Evolutionary conservation across 1,140 invertebrate genomes (phyloP).

Genomic region (Harpegnathos saltator): DNA sequence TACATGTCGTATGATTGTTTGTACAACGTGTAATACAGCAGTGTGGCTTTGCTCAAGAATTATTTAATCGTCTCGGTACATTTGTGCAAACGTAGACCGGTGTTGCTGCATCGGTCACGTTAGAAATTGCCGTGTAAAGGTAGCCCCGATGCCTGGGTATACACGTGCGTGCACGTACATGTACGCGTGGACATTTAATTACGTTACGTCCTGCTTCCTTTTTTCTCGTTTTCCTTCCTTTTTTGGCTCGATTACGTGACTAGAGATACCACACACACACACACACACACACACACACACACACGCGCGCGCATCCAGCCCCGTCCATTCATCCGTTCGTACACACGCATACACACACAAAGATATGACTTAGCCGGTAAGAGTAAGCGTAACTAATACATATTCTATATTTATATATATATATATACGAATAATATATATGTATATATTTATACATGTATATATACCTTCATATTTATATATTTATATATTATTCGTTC

Average conservation of each 20-base stretch:
- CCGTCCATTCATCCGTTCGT: conserved; percentile 25
- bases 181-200: conserved; percentile 57
- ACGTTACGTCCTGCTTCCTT: no score
- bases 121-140: no score
- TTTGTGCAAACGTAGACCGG: no score
- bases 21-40: no score
- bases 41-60: no score
- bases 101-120: no score
- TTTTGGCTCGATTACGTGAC: conserved; percentile 79
- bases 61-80: no score
- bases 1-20: no score
- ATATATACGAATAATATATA: conserved; percentile 63
- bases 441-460: conserved; percentile 57
- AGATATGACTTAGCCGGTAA: conserved; percentile 79
- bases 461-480: conserved; percentile 54
- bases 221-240: conserved; percentile 25
- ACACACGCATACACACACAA: conserved; percentile 60
- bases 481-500: conserved; percentile 73
- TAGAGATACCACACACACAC: conserved; percentile 79
- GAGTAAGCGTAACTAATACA: conserved; percentile 69
- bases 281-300: conserved; percentile 39
- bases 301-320: conserved; percentile 44
- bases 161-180: conserved; percentile 59
- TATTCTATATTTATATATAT: conserved; percentile 65
- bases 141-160: conserved; percentile 26